These are phyloP conservation scores for Pampus argenteus DNA, from an alignment of 2,797 vertebrate genomes.

Conservation along the genomic window DNA sequence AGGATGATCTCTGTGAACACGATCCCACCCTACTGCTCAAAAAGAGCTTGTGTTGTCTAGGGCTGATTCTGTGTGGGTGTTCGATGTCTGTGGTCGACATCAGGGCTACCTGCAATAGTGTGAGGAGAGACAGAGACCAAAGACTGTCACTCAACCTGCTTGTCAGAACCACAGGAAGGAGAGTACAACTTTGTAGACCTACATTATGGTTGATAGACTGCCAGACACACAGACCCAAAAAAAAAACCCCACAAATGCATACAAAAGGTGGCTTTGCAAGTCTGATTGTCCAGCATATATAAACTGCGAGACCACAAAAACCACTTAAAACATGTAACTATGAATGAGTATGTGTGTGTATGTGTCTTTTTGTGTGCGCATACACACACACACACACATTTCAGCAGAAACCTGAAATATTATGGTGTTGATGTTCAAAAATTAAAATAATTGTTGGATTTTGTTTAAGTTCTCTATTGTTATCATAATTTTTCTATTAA, in stretches of 20 bases:
- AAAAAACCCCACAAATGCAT: conserved; percentile 13
- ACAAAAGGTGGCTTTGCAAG: conserved; percentile 17
- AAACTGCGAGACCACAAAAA: conserved; percentile 50
- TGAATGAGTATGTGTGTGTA: conserved; percentile 9
- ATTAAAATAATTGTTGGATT: neutral
- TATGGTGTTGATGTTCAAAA: neutral
- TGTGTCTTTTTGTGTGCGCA: no score
- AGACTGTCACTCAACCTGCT: conserved; percentile 17
- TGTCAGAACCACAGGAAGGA: conserved; percentile 31
- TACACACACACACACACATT: no score
- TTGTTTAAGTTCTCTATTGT: neutral
- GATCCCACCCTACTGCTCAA: conserved; percentile 53
- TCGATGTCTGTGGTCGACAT: conserved; percentile 50
- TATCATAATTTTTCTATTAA: no score
- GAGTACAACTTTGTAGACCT: conserved; percentile 11
- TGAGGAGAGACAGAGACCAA: conserved; percentile 26
- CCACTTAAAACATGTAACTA: conserved; percentile 46
- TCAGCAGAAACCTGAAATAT: neutral
- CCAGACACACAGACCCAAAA: conserved; percentile 22
- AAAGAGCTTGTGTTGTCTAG: conserved; percentile 54
- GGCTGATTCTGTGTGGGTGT: conserved; percentile 35
- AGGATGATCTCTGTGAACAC: conserved; percentile 35
- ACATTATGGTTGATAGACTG: conserved; percentile 11
- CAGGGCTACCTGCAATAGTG: conserved; percentile 52
- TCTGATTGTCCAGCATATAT: conserved; percentile 23